Conservation (phyloP, 2,113 vertebrate genomes). For the Polypterus bichir region DNA sequence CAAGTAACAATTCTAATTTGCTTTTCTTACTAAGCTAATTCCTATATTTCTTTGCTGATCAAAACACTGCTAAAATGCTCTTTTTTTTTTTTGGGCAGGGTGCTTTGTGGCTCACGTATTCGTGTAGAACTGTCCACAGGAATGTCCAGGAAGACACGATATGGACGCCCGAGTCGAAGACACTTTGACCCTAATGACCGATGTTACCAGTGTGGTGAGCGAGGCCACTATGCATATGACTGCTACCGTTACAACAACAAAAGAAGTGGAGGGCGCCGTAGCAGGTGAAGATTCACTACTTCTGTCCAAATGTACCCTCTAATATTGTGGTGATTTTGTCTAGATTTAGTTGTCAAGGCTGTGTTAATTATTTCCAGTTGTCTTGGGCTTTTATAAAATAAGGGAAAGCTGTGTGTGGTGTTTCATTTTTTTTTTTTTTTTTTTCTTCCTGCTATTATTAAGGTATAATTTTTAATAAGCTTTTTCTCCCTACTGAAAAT, state of each 20-base stretch:
- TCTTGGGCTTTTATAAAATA: no score
- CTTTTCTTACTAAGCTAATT: neutral
- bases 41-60: neutral
- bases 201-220: conserved; percentile 62
- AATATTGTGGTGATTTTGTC: no score
- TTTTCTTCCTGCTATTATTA: no score
- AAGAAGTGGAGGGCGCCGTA: conserved; percentile 35
- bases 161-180: conserved; percentile 55
- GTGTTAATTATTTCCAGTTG: no score
- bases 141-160: conserved; percentile 52
- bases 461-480: no score
- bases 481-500: no score
- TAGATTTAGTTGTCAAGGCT: no score
- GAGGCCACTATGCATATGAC: conserved; percentile 63
- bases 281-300: conserved; percentile 36
- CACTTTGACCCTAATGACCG: conserved; percentile 62
- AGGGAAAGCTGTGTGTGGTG: no score
- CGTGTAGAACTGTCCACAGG: conserved; percentile 62
- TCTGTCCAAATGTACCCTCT: no score
- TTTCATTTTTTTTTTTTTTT: no score
- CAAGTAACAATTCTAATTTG: neutral
- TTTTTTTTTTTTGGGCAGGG: conserved; percentile 24
- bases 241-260: conserved; percentile 64
- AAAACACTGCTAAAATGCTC: neutral
- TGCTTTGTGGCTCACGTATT: conserved; percentile 57